These are phyloP conservation scores for Zeus faber DNA, from an alignment of 2,113 vertebrate species.

Conservation along the genomic window DNA sequence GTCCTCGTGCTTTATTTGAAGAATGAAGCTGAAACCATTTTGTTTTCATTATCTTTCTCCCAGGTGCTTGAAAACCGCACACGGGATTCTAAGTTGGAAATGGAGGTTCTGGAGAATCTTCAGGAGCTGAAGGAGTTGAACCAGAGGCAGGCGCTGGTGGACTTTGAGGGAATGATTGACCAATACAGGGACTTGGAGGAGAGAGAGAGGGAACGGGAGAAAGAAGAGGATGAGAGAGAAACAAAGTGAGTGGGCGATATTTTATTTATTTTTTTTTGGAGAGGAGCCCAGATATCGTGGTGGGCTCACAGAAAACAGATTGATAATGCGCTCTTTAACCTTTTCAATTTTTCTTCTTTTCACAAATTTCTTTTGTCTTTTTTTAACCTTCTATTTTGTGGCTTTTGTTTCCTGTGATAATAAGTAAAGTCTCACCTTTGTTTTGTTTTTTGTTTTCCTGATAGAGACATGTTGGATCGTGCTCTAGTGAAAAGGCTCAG, in stretches of 20 bases:
- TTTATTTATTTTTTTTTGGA: too few species aligned
- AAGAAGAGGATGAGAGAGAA: slow-evolving; percentile 88
- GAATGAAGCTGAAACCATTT: too few species aligned
- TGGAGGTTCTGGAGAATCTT: slow-evolving; percentile 96
- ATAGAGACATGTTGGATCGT: slow-evolving; percentile 85
- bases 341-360: too few species aligned
- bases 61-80: slow-evolving; percentile 96
- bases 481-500: slow-evolving; percentile 74
- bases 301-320: background rate
- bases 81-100: slow-evolving; percentile 95
- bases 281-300: too few species aligned
- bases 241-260: slow-evolving; percentile 73
- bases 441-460: background rate
- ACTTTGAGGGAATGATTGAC: slow-evolving; percentile 86
- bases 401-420: background rate
- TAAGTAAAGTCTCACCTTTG: background rate
- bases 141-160: slow-evolving; percentile 92
- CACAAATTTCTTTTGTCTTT: too few species aligned
- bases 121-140: slow-evolving; percentile 97
- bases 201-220: slow-evolving; percentile 72
- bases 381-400: background rate
- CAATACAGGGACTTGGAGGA: slow-evolving; percentile 80
- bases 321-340: background rate
- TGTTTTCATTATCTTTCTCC: too few species aligned
- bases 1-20: too few species aligned